phyloP scores from a whole-genome alignment of 2,888 invertebrate species.

The Marronus borbonicus region DNA sequence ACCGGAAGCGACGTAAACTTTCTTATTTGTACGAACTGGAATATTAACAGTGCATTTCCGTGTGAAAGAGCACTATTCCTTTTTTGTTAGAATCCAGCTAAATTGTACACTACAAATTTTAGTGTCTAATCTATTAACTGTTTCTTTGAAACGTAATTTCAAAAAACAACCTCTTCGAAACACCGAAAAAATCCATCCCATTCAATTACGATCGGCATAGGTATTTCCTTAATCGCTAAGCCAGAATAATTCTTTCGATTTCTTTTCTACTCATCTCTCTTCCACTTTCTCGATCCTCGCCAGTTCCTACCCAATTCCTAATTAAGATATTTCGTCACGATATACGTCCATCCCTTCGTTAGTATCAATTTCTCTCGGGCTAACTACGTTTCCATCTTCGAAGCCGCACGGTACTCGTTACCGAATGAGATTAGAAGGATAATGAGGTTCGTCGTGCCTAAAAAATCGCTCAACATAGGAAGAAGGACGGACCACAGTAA shows the following conservation, averaged over 20 bases:
- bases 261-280: not conserved
- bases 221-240: not conserved
- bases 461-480: conserved; percentile 24
- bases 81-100: too few relatives aligned
- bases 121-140: too few relatives aligned
- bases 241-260: conserved; percentile 3
- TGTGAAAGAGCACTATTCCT: too few relatives aligned
- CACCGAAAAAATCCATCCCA: not conserved
- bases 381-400: conserved; percentile 23
- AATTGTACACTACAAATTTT: too few relatives aligned
- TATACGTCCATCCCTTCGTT: conserved; percentile 38
- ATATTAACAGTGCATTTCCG: too few relatives aligned
- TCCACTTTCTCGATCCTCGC: not conserved
- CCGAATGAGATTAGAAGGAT: conserved; percentile 25
- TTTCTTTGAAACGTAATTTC: too few relatives aligned
- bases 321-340: conserved; percentile 38
- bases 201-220: not conserved
- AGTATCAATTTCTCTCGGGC: conserved; percentile 25
- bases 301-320: not conserved
- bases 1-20: too few relatives aligned
- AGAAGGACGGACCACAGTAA: not conserved
- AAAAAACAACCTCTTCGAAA: too few relatives aligned
- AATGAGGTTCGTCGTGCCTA: conserved; percentile 12
- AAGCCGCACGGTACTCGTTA: conserved; percentile 5
- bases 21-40: too few relatives aligned